Conservation (phyloP, 2,113 vertebrate genomes). For the Diglossa brunneiventris region DNA sequence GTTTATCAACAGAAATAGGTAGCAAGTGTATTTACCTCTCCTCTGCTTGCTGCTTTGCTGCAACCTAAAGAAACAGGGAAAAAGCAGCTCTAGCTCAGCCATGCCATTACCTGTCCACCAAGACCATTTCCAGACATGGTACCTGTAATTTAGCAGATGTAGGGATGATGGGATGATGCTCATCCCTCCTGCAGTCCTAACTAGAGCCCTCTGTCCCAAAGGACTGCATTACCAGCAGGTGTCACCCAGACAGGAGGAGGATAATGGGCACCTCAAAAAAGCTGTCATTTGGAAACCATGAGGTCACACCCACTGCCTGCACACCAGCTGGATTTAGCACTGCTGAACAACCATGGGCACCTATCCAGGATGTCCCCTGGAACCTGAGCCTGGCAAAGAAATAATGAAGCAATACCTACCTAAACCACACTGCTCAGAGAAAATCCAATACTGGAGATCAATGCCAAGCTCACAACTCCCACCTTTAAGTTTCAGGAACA, state of each 20-base stretch:
- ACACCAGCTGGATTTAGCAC: fast-evolving
- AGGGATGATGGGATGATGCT: neutral
- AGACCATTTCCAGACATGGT: neutral
- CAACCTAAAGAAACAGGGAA: neutral
- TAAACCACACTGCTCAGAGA: neutral
- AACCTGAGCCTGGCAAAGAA: neutral
- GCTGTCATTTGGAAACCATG: neutral
- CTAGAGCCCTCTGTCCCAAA: neutral
- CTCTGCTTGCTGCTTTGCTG: neutral
- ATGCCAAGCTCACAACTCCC: neutral
- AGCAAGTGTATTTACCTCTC: neutral
- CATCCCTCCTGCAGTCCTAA: neutral
- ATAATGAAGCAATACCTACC: neutral
- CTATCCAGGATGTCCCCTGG: neutral
- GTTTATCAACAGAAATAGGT: neutral
- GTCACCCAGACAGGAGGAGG: neutral
- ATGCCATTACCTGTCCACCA: neutral
- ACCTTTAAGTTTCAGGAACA: neutral
- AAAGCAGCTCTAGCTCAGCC: neutral
- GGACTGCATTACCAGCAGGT: neutral
- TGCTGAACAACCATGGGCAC: neutral
- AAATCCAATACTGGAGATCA: neutral
- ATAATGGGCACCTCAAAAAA: neutral
- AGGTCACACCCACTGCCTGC: neutral
- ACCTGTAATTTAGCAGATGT: neutral